Percentiles rank a stretch among this genome's conserved stretches.
Conservation (phyloP, 2,888 invertebrate species). For the Beris chalybata region DNA sequence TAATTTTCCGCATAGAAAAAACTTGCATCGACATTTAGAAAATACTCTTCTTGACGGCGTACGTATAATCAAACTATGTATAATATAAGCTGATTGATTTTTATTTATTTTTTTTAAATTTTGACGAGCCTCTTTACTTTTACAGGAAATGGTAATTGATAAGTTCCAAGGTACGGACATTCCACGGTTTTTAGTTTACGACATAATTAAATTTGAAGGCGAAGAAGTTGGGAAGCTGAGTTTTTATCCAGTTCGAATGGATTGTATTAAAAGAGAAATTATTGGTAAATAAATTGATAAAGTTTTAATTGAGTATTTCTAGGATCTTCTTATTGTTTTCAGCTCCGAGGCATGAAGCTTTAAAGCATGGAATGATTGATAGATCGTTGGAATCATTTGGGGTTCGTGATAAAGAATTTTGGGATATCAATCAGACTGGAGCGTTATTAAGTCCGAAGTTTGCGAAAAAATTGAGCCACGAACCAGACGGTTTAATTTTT, state of each 20-base stretch:
- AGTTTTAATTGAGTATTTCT: background rate
- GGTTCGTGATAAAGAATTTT: constrained; percentile 88
- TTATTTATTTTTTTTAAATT: constrained; percentile 35
- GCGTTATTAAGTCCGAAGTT: constrained; percentile 82
- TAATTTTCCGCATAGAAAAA: constrained; percentile 76
- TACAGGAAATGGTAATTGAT: constrained; percentile 95
- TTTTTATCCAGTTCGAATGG: constrained; percentile 75
- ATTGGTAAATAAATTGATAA: constrained; percentile 57
- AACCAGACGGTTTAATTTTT: constrained; percentile 97
- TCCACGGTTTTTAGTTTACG: constrained; percentile 93
- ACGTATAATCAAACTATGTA: constrained; percentile 55
- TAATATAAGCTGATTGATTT: constrained; percentile 11
- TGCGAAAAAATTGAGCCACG: constrained; percentile 80
- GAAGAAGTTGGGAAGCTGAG: constrained; percentile 73
- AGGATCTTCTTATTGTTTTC: constrained; percentile 38
- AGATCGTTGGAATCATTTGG: constrained; percentile 85
- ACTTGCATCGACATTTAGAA: constrained; percentile 68
- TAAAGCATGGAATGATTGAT: constrained; percentile 72
- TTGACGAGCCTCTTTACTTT: background rate
- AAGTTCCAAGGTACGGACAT: constrained; percentile 68
- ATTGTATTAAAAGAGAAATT: constrained; percentile 75
- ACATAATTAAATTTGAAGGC: constrained; percentile 83
- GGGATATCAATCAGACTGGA: constrained; percentile 74
- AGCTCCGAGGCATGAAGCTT: constrained; percentile 69
- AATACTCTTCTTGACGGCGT: constrained; percentile 93